Base-by-base conservation (phyloP, 2,113 vertebrate species). In the Engystomops pustulosus region DNA sequence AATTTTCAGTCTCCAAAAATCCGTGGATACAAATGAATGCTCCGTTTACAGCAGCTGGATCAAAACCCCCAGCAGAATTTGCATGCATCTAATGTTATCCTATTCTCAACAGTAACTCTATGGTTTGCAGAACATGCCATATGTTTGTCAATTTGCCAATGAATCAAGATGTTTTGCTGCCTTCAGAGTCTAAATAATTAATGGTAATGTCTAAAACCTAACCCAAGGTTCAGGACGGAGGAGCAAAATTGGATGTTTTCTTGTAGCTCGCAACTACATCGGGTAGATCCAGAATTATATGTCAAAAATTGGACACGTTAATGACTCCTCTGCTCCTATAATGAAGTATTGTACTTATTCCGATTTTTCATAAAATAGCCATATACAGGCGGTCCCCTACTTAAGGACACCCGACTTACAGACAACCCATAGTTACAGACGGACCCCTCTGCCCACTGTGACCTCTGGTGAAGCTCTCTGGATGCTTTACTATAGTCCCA, bases 141-240 rank as follows among this genome's bases (percentile, higher is more conserved):
- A 93, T 94, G 93, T 92, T 94, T 94, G 93, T 94, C 93, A 95
- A 89, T 92, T 93, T 93, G 93, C 93, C 92, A 94, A 90, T 93
- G 93, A 93, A 93, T 93, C 93, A 94, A 94, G 91, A 93, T 93
- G 92, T 90, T 93, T 90, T 90, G 86, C 90, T 91, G 91, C 86
- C 91, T 93, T 94, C 89, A 90, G 91, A 91, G 90, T 92, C 91
- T 93, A 89, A 91, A 90, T 95, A 95, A 94, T 94, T 95, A 94
- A 94, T 93, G 90, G 88, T 79, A 92, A 94, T 89, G 91, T 93
- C 93, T 93, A 92, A 94, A 94, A 91, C 87, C 88, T 89, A 93
- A 90, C 92, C 91, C 89, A 91, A 90, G 91, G 89, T 93, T 91
- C 91, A 92, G 84, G 79, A 86, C 81, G 88, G 90, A 7, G 76